phyloP scores from a whole-genome alignment of 2,888 invertebrate genomes.

The Panopea generosa region DNA sequence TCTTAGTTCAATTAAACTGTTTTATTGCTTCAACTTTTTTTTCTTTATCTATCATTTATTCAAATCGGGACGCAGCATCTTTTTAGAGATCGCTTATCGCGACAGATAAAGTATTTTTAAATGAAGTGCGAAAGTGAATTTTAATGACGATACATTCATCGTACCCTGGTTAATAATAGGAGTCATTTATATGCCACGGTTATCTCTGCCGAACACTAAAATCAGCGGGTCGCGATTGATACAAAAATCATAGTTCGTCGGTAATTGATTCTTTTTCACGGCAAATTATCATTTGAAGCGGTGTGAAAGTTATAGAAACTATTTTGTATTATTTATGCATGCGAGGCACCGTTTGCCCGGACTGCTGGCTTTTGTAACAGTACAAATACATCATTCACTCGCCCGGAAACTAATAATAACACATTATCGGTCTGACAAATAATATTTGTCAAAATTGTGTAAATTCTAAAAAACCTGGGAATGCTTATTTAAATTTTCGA shows the following conservation, averaged over 20 bases:
- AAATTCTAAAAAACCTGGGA: conserved; percentile 35
- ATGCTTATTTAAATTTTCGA: conserved; percentile 34
- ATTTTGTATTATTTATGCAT: conserved; percentile 56
- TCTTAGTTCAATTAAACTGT: not conserved
- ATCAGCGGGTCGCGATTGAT: conserved; percentile 3
- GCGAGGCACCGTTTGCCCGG: conserved; percentile 5
- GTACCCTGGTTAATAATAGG: conserved; percentile 18
- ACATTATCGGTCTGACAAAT: conserved; percentile 47
- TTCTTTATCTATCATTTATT: conserved; percentile 7
- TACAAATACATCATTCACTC: conserved; percentile 56
- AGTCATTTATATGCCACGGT: conserved; percentile 31
- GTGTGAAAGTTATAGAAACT: conserved; percentile 55
- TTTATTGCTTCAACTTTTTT: not conserved
- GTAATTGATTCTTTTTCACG: conserved; percentile 57
- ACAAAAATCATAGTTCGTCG: not conserved
- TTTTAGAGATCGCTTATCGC: conserved; percentile 2
- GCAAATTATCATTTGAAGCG: conserved; percentile 64
- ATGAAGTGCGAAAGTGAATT: conserved; percentile 52
- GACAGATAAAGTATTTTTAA: conserved; percentile 31
- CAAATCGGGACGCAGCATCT: not conserved
- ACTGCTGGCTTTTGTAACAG: not conserved
- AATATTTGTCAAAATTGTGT: conserved; percentile 65
- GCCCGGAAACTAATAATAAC: conserved; percentile 33
- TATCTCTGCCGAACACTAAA: not conserved
- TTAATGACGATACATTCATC: conserved; percentile 31